These are phyloP conservation scores for Tenthredo scrophulariae DNA, from an alignment of 2,888 invertebrate genomes.

Conservation along the genomic window DNA sequence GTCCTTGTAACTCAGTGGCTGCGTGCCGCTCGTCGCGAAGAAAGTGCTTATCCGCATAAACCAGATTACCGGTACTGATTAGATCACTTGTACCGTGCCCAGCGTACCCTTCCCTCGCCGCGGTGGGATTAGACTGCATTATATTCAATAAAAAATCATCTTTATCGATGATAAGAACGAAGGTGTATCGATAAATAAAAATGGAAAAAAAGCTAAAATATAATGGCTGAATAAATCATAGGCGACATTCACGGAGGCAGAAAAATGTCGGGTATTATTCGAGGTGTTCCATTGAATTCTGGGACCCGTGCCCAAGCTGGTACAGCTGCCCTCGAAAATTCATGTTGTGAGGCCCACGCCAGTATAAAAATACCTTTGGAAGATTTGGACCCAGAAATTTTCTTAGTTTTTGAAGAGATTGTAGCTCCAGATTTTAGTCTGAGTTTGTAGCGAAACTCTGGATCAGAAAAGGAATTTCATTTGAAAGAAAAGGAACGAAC, in stretches of 20 bases:
- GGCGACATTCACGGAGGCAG: conserved; percentile 48
- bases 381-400: not conserved
- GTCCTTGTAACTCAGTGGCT: conserved; percentile 32
- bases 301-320: conserved; percentile 55
- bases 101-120: conserved; percentile 1
- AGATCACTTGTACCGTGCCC: conserved; percentile 13
- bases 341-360: conserved; percentile 57
- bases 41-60: conserved; percentile 41
- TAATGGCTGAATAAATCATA: conserved; percentile 43
- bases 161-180: conserved; percentile 35
- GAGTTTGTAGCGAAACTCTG: not conserved
- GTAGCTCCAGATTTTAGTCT: conserved; percentile 1
- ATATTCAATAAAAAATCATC: conserved; percentile 48
- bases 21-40: conserved; percentile 13
- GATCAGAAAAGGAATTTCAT: conserved; percentile 12
- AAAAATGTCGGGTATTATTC: conserved; percentile 40
- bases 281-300: conserved; percentile 47
- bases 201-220: not conserved
- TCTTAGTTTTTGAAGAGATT: conserved; percentile 1
- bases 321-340: conserved; percentile 66
- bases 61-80: conserved; percentile 43
- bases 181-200: not conserved
- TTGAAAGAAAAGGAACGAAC: conserved; percentile 54
- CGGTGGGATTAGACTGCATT: not conserved
- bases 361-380: not conserved